phyloP scores from a whole-genome alignment of 1,140 invertebrate genomes.

The Lithobius niger region DNA sequence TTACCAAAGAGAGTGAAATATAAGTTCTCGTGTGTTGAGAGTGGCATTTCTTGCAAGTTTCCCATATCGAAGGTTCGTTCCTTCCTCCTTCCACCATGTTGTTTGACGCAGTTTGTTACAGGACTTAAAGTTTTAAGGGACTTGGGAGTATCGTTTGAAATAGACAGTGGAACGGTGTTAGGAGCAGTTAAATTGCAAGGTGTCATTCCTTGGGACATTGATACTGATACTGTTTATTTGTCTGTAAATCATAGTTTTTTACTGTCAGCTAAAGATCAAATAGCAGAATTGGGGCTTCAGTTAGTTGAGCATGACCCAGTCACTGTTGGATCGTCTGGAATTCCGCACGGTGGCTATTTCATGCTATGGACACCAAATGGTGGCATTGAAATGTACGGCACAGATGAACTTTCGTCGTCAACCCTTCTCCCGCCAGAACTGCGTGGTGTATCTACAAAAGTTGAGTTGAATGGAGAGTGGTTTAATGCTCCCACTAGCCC shows the following conservation, averaged over 20 bases:
- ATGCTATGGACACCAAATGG: slow-evolving; percentile 9
- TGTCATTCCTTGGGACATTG: too few relatives aligned
- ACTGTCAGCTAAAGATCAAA: too few relatives aligned
- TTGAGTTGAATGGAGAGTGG: background rate
- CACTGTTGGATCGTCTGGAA: background rate
- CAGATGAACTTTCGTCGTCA: too few relatives aligned
- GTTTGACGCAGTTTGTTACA: slow-evolving; percentile 14
- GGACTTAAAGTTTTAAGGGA: background rate
- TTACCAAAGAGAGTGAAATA: background rate
- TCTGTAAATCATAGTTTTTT: background rate
- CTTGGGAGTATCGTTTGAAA: too few relatives aligned
- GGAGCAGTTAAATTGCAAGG: too few relatives aligned
- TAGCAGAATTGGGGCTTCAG: too few relatives aligned
- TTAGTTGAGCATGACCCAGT: background rate
- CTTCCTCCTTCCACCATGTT: slow-evolving; percentile 16
- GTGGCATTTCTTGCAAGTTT: slow-evolving; percentile 1
- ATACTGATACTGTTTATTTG: slow-evolving; percentile 2
- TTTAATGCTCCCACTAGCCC: background rate
- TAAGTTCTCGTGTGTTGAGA: background rate
- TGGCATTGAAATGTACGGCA: background rate
- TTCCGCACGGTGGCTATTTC: slow-evolving; percentile 4
- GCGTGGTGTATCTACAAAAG: too few relatives aligned
- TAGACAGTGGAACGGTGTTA: too few relatives aligned
- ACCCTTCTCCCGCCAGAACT: too few relatives aligned
- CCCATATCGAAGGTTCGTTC: background rate